Percentiles rank a stretch among this genome's conserved stretches.
These are phyloP conservation scores for Brachypteracias leptosomus DNA, from an alignment of 2,113 vertebrate genomes.

Conservation along the genomic window DNA sequence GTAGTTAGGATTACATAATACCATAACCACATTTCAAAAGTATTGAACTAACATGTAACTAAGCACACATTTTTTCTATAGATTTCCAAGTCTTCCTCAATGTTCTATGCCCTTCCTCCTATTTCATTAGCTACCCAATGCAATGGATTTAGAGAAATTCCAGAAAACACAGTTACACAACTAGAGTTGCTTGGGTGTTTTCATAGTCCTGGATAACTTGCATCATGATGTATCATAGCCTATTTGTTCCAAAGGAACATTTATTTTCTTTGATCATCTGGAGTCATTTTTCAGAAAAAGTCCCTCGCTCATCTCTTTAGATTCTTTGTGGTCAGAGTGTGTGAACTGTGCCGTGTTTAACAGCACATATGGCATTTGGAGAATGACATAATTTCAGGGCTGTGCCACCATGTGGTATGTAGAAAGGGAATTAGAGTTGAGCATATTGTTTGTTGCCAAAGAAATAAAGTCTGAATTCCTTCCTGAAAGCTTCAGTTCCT, in stretches of 20 bases:
- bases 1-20: neutral
- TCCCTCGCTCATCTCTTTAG: neutral
- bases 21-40: neutral
- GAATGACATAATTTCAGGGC: neutral
- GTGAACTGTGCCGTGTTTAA: neutral
- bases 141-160: neutral
- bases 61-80: neutral
- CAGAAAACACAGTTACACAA: neutral
- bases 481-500: neutral
- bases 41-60: neutral
- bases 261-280: neutral
- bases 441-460: neutral
- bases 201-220: neutral
- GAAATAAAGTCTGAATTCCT: neutral
- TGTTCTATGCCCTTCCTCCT: neutral
- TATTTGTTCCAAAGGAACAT: neutral
- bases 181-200: neutral
- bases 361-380: neutral
- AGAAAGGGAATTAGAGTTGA: neutral
- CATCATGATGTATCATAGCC: neutral
- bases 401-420: neutral
- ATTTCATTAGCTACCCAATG: neutral
- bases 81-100: neutral
- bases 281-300: neutral
- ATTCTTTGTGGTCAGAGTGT: neutral